A percentile compares a stretch with the other conserved stretches of the same genome.
Conservation (phyloP, 2,113 vertebrate species). For the Rhizomys pruinosus region DNA sequence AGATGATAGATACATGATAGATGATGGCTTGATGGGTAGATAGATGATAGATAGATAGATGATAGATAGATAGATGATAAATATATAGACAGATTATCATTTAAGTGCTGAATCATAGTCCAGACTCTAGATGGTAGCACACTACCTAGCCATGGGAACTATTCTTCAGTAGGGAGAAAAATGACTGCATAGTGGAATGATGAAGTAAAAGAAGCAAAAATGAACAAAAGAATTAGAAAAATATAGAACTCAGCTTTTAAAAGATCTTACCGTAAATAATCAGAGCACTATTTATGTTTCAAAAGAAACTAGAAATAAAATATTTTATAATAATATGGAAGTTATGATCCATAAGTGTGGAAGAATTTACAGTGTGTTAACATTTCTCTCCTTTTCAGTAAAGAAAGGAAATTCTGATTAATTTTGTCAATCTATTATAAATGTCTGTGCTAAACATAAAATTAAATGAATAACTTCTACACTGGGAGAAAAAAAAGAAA, state of each 20-base stretch:
- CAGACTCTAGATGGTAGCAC: not conserved
- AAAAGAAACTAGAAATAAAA: constrained; percentile 39
- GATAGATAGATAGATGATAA: not conserved
- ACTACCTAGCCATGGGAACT: not conserved
- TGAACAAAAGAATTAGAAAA: not conserved
- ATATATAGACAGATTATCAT: not conserved
- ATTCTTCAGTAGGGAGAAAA: not conserved
- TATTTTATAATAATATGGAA: not conserved
- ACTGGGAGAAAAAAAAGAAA: not conserved
- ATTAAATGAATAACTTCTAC: not conserved
- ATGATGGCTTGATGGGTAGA: not conserved
- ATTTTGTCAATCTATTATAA: not conserved
- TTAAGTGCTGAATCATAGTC: not conserved
- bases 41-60: not conserved
- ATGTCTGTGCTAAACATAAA: constrained; percentile 15
- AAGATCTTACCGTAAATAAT: not conserved
- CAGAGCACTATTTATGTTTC: not conserved
- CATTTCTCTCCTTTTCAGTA: not conserved
- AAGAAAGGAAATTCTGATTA: constrained; percentile 38
- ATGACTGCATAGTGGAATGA: not conserved
- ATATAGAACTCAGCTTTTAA: not conserved
- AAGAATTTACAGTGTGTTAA: not conserved
- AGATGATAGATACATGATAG: too few species aligned
- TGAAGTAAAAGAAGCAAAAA: not conserved
- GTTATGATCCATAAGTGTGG: not conserved